Base-by-base conservation (phyloP, 2,797 vertebrate species). In the Lophotriccus pileatus region DNA sequence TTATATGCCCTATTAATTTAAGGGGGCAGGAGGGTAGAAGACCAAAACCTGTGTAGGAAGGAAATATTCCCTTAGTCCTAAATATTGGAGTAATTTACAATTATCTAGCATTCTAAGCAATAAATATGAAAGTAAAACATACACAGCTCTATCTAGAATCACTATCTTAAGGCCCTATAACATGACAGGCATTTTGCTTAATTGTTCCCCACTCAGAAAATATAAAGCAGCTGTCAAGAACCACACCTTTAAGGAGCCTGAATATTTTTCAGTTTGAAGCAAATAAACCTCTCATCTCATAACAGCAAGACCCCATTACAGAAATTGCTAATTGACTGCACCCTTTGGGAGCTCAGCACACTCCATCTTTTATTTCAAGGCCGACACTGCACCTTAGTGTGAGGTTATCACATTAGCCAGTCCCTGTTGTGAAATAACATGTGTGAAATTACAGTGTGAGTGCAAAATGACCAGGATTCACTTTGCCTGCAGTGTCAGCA, bases 391-490 rank as follows among this genome's bases (percentile, higher is more conserved):
- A 89, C 64, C 62, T 76, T 34, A 72, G 47, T 9, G 53, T n/a
- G 76, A 90, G 62, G 44, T 93, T 95, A 95, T 84, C 90, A 66
- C 49, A 83, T 95, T 75, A 95, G 59, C 64, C 36, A 32, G 55
- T 11, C 50, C 91, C 85, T 87, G 63, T 58, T 81, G 90, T 87
- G 68, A 93, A 88, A 81, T 32, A 81, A 30, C 55, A 9, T 10
- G 74, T 60, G 59, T 49, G 78, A 82, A 91, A 87, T 32, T 19
- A 70, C 15, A 49, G 11, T 3, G 9, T 0, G 17, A 56, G 75
- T n/a, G 74, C 83, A 95, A 80, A 88, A 53, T 34, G 32, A 55
- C 59, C 8, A 14, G 72, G 78, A 78, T 41, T 77, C 62, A 43
- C 64, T 94, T 44, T 46, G 39, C 47, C 43, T 82, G 77, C 55